Evolutionary conservation across 2,113 vertebrate species (phyloP), one percentile per base, ranked within the genome.

Genomic region (Salvelinus fontinalis): DNA sequence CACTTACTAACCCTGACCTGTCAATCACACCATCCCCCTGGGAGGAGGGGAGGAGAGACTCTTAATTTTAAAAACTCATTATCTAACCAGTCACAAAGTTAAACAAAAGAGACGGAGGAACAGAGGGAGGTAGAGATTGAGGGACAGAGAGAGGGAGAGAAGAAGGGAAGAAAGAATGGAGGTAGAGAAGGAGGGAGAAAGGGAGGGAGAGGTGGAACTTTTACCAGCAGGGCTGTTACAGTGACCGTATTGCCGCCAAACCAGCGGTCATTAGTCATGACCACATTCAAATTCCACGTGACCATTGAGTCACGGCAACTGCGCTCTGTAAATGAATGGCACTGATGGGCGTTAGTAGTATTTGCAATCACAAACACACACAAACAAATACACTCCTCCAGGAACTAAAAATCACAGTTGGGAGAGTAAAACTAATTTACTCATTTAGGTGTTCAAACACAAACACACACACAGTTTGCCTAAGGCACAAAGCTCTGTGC

Each of bases 1-100:
- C 92, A 90, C 92, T 92, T 91, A 91, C 91, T 91, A 91, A 92
- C 90, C 92, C 88, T 90, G 91, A 91, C 90, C 90, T 90, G 90
- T 90, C 90, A 92, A 90, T 92, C 88, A 91, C 83, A 85, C 78
- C 71, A 67, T 80, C 78, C 2, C 54, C 22, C 18, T 27, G 7
- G 72, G 73, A 39, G 13, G 5, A 31, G 34, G 48, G 77, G 75
- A 20, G 39, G 73, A 74, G 39, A 24, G 29, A 9, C 39, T 11
- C 11, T 44, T 44, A 12, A 44, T 44, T 44, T 44, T 44, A 44
- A 44, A 44, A 44, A 44, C 9, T 44, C 39, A 44, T 16, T n/a
- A 44, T 16, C 29, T 34, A 20, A 44, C 39, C 24, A 44, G 39
- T 44, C 39, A 44, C 39, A 44, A 44, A 44, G 39, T 44, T 44